Evolutionary conservation across 2,797 vertebrate species (phyloP).

Genomic region (Bufotes viridis): DNA sequence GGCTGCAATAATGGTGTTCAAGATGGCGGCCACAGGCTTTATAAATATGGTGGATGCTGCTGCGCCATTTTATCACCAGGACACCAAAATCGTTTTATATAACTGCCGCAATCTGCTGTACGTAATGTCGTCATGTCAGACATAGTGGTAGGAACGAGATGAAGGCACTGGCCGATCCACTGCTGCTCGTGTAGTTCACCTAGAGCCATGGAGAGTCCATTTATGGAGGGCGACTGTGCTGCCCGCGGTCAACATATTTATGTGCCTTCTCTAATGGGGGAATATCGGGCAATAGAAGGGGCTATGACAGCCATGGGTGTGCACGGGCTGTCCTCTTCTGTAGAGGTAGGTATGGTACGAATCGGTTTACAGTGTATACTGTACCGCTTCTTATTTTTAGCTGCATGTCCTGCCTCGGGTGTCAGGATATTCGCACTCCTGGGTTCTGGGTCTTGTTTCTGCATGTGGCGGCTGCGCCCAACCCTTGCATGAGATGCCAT

Average conservation of each 20-base stretch:
- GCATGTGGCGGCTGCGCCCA: conserved; percentile 24
- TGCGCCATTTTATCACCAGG: too few relatives aligned
- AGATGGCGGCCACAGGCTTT: not conserved
- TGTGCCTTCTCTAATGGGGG: too few relatives aligned
- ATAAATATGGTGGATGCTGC: not conserved
- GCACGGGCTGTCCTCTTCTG: not conserved
- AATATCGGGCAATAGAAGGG: not conserved
- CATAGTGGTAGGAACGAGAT: not conserved
- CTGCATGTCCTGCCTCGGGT: not conserved
- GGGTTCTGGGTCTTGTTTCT: not conserved
- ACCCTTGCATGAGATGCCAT: conserved; percentile 46
- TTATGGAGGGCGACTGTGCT: not conserved
- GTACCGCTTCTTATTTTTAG: not conserved
- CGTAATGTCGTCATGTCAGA: not conserved
- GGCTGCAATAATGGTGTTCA: not conserved
- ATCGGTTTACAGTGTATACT: not conserved
- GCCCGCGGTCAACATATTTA: not conserved
- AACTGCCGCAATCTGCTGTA: not conserved
- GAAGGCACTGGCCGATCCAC: not conserved
- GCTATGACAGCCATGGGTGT: not conserved
- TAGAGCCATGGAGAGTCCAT: not conserved
- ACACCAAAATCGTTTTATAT: not conserved
- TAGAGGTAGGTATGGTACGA: not conserved
- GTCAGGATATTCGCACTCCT: not conserved
- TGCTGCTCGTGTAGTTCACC: not conserved